Evolutionary conservation across 2,888 invertebrate species (phyloP), one percentile per base, ranked within the genome.

Genomic region (Lasioglossum vierecki): DNA sequence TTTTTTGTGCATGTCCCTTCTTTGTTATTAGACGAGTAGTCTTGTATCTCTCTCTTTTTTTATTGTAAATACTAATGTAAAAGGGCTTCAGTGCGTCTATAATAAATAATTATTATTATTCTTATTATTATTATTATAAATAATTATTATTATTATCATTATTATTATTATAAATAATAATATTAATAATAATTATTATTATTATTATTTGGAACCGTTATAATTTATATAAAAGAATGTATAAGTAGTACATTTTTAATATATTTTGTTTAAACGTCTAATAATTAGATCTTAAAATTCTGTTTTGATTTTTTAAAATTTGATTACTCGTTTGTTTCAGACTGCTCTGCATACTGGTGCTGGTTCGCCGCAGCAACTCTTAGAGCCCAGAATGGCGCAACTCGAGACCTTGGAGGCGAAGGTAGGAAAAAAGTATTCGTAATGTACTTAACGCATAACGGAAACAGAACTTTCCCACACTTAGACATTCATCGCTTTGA

Each of bases 401-500:
- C 96, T 97, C 92, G 97, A 97, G 95, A 97, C 96, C 89, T 95
- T 97, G 93, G 97, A 97, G 95, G 97, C 97, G 88, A 97, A 97
- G 96, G 97, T 97, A 95, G 92, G 84, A 60, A 73, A 66, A 77
- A 73, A 63, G 60, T 66, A 75, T 11, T 35, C 11, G 73, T 73
- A 15, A 75, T 76, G 35, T 63, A 60, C 53, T 76, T 5, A 26
- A 22, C 74, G 49, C 68, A 75, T 39, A 66, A 71, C 53, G 26
- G 44, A 85, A 83, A 75, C 75, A 39, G 75, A 75, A 49, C 63
- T 76, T 66, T 81, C 71, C 6, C 46, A 72, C 41, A 15, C n/a
- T 60, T 76, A 35, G 26, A 76, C 30, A 71, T 76, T 53, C 76
- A 49, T 76, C 76, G 49, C 39, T 49, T 72, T 39, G 26, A 4